Percentiles rank a stretch among this genome's conserved stretches.
phyloP scores from a whole-genome alignment of 2,888 invertebrate genomes.

The Congeria kusceri region DNA sequence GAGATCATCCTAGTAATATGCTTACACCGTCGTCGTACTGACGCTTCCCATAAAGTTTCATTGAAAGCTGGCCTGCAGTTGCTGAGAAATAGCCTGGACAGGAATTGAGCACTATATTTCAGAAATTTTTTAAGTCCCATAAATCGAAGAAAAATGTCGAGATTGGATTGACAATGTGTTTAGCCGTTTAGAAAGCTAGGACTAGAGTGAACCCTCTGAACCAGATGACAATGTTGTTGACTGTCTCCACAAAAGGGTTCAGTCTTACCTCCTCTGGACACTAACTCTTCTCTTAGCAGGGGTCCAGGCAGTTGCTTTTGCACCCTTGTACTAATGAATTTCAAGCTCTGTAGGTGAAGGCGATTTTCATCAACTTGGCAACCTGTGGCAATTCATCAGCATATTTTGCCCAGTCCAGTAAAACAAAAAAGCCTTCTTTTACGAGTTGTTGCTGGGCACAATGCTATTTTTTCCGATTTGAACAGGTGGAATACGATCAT shows the following conservation, averaged over 20 bases:
- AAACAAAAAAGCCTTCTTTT: background rate
- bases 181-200: background rate
- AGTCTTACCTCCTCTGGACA: conserved; percentile 4
- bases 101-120: no score
- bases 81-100: no score
- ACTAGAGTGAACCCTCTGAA: background rate
- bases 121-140: no score
- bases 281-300: background rate
- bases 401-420: conserved; percentile 2
- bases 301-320: conserved; percentile 1
- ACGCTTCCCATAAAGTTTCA: no score
- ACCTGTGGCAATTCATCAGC: conserved; percentile 3
- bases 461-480: background rate
- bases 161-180: no score
- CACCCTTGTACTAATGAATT: background rate
- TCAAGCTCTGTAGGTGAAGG: background rate
- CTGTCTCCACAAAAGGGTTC: conserved; percentile 2
- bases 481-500: background rate
- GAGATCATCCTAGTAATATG: no score
- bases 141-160: no score
- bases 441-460: background rate
- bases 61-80: no score
- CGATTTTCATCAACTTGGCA: background rate
- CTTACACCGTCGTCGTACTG: no score
- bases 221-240: conserved; percentile 8